phyloP scores from a whole-genome alignment of 2,888 invertebrate genomes.

The Adelognathus sp. region DNA sequence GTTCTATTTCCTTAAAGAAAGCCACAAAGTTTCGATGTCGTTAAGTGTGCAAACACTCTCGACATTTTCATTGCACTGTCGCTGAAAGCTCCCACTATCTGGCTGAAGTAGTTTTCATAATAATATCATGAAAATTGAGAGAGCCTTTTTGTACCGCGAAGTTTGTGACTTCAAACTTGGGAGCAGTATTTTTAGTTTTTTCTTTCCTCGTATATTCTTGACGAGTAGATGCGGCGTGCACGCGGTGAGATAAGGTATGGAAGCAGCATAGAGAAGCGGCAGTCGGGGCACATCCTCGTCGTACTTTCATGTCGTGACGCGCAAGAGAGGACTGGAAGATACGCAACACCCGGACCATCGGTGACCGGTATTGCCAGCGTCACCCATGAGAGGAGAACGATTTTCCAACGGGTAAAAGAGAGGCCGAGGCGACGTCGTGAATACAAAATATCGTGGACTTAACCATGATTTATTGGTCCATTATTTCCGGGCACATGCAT shows the following conservation, averaged over 20 bases:
- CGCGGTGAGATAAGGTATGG: constrained; percentile 18
- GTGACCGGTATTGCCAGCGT: not conserved
- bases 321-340: constrained; percentile 7
- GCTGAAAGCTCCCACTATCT: not conserved
- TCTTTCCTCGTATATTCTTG: not conserved
- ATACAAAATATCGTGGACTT: constrained; percentile 65
- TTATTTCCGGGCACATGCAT: constrained; percentile 68
- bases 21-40: not conserved
- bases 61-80: not conserved
- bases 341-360: constrained; percentile 7
- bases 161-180: not conserved
- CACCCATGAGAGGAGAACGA: constrained; percentile 54
- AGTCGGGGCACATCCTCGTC: constrained; percentile 20
- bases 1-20: no score
- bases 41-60: not conserved
- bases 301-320: constrained; percentile 21
- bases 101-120: not conserved
- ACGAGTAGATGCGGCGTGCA: not conserved
- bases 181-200: not conserved
- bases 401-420: constrained; percentile 53
- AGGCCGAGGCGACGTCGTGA: constrained; percentile 65
- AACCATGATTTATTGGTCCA: constrained; percentile 69
- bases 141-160: not conserved
- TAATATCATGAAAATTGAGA: not conserved
- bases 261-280: constrained; percentile 2